These are phyloP conservation scores for Tympanuchus pallidicinctus DNA, from an alignment of 2,113 vertebrate genomes.

Conservation along the genomic window DNA sequence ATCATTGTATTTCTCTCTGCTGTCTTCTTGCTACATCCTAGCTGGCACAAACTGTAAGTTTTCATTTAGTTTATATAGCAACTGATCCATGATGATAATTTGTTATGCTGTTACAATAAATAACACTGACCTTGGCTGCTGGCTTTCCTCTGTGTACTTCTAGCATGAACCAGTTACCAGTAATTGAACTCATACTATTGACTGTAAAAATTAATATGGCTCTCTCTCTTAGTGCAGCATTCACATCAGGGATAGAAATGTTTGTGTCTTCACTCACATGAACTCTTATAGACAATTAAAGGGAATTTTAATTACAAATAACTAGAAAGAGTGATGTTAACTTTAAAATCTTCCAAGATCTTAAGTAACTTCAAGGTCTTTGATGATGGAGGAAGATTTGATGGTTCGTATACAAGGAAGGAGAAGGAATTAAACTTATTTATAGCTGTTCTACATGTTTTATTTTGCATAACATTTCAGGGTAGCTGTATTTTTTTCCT, in stretches of 20 bases:
- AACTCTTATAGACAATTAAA: background rate
- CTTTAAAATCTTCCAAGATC: background rate
- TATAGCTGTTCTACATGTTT: background rate
- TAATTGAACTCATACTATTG: background rate
- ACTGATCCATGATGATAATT: background rate
- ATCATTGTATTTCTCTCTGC: background rate
- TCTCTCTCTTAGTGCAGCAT: background rate
- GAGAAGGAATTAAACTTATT: background rate
- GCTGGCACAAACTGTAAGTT: background rate
- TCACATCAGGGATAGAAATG: background rate
- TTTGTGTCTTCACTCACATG: background rate
- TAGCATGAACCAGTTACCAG: background rate
- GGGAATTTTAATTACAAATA: background rate
- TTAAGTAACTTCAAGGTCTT: background rate
- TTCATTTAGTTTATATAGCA: conserved; percentile 11
- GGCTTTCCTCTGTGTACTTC: conserved; percentile 11
- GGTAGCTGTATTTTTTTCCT: background rate
- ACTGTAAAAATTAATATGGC: background rate
- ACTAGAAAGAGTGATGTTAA: background rate
- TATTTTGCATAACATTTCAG: background rate
- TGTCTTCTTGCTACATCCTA: background rate
- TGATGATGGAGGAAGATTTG: background rate
- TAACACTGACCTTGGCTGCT: conserved; percentile 37
- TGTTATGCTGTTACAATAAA: background rate
- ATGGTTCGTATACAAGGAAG: background rate